phyloP scores from a whole-genome alignment of 2,113 vertebrate genomes.

The Barbus barbus region DNA sequence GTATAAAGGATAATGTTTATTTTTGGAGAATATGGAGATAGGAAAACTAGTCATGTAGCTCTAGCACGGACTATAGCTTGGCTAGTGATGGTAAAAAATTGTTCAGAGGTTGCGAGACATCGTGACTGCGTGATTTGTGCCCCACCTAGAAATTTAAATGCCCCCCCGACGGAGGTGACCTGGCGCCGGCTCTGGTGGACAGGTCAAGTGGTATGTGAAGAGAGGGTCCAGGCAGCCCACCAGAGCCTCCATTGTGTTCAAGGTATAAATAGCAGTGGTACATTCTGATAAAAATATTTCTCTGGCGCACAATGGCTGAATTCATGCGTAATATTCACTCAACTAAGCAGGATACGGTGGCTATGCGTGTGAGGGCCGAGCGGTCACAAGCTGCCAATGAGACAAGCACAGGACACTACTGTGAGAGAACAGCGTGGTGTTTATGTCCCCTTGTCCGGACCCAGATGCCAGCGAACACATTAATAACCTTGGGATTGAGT shows the following conservation, averaged over 20 bases:
- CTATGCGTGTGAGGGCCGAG: slow-evolving; percentile 38
- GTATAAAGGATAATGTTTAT: not conserved
- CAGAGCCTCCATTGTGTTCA: slow-evolving; percentile 44
- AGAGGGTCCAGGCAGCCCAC: slow-evolving; percentile 48
- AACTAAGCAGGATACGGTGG: slow-evolving; percentile 59
- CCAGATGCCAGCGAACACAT: slow-evolving; percentile 34
- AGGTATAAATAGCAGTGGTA: slow-evolving; percentile 69
- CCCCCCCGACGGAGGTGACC: no score
- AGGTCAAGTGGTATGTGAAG: slow-evolving; percentile 50
- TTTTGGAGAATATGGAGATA: not conserved
- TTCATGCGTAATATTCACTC: slow-evolving; percentile 67
- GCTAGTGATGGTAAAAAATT: not conserved
- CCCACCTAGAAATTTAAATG: no score
- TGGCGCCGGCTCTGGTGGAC: no score
- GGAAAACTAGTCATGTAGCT: not conserved
- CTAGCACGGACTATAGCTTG: not conserved
- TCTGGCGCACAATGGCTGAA: slow-evolving; percentile 71
- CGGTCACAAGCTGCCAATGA: slow-evolving; percentile 77
- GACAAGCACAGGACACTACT: slow-evolving; percentile 65
- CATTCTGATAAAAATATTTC: slow-evolving; percentile 68
- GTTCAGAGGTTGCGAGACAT: not conserved
- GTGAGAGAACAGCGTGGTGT: slow-evolving; percentile 71
- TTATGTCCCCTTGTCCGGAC: slow-evolving; percentile 55
- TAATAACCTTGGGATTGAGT: slow-evolving; percentile 48
- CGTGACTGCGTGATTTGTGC: no score